A percentile compares a stretch with the other conserved stretches of the same genome.
phyloP scores from a whole-genome alignment of 2,113 vertebrate species.

The Microtus oregoni region DNA sequence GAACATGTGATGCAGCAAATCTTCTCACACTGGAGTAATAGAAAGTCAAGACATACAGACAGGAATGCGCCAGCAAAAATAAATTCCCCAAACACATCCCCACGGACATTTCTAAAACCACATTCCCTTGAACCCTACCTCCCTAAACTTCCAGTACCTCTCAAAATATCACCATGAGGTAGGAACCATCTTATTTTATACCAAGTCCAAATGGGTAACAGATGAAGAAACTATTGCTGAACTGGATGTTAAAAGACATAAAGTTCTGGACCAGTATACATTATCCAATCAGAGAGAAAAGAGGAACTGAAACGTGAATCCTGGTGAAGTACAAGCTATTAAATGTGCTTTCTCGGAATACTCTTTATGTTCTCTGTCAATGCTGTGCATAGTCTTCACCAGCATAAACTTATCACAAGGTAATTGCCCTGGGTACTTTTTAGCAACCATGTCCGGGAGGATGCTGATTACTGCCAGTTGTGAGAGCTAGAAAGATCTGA shows the following conservation, averaged over 20 bases:
- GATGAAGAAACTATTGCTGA: background rate
- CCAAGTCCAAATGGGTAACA: background rate
- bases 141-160: background rate
- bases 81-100: background rate
- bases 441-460: background rate
- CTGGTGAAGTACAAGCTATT: background rate
- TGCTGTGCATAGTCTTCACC: background rate
- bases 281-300: background rate
- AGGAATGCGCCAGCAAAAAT: too few relatives aligned
- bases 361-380: background rate
- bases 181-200: background rate
- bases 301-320: background rate
- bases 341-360: background rate
- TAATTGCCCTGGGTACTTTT: background rate
- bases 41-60: background rate
- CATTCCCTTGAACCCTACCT: background rate
- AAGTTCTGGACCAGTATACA: background rate
- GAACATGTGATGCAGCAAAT: background rate
- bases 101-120: background rate
- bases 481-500: slow-evolving; percentile 21
- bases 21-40: too few relatives aligned
- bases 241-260: background rate
- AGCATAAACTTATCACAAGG: background rate
- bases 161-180: background rate
- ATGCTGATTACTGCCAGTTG: slow-evolving; percentile 51